Evolutionary conservation across 2,797 vertebrate genomes (phyloP), one percentile per base, ranked within the genome.

Genomic region (Mionectes olivaceus): DNA sequence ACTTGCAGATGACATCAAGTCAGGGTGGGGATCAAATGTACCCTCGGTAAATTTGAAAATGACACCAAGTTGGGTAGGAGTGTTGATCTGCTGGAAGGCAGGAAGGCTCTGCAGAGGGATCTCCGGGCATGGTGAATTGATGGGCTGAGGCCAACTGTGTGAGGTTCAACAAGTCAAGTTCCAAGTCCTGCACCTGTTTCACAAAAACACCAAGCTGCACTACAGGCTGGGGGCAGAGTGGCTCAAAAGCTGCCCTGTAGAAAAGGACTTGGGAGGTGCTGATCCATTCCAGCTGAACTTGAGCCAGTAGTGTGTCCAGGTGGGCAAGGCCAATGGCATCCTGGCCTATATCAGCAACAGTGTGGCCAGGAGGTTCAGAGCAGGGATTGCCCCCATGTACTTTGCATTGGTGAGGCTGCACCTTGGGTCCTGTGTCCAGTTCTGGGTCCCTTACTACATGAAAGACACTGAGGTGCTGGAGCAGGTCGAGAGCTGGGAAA

Each of bases 181-280:
- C n/a, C 2, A 2, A 21, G 32, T 3, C 22, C 39, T 41, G n/a
- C 25, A 4, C 1, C 30, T 60, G 1, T 9, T 6, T 25, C 39
- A 19, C 21, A 60, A 7, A 13, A 81, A 0, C 4, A 33, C 17
- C 18, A 46, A 5, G 7, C 19, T 59, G 28, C 0, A 2, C n/a
- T 0, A 7, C 27, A n/a, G 59, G 19, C 46, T 65, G 28, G 17
- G 10, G 9, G 0, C 11, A 73, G 52, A 52, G 24, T 10, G 11
- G 27, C 19, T 44, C 67, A 28, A 33, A 60, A 57, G 15, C 4
- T 46, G 39, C 23, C 6, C 14, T 3, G 7, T 1, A 4, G 28
- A 46, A 43, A 84, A 70, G 25, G 4, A 9, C 2, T 9, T n/a
- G 8, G 5, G 15, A 32, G 23, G 2, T 19, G 27, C 44, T 73